Evolutionary conservation across 2,113 vertebrate species (phyloP).

Genomic region (Galeopterus variegatus): DNA sequence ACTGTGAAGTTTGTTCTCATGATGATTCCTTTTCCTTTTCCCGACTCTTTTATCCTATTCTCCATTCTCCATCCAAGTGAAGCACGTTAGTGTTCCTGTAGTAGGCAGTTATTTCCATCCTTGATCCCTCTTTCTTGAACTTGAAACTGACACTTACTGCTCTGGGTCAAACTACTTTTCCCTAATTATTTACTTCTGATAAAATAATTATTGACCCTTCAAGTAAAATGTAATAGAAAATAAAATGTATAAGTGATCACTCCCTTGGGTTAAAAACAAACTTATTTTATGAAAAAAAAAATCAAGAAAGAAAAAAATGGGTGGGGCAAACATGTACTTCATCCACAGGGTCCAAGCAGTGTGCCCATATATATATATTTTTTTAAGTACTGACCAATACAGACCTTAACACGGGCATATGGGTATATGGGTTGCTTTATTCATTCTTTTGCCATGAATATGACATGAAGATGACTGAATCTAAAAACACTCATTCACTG

Average conservation of each 20-base stretch:
- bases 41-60: neutral
- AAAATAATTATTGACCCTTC: neutral
- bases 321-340: neutral
- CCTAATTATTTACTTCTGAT: neutral
- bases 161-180: neutral
- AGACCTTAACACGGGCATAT: neutral
- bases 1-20: neutral
- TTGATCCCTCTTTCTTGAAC: neutral
- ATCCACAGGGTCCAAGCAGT: neutral
- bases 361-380: accelerated
- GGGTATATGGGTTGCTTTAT: neutral
- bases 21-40: neutral
- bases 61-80: neutral
- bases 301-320: neutral
- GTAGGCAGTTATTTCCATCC: neutral
- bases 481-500: neutral
- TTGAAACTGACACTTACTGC: neutral
- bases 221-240: neutral
- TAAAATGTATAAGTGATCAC: neutral
- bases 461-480: neutral
- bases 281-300: neutral
- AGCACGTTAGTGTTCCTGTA: neutral
- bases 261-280: neutral
- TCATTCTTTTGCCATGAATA: neutral
- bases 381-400: neutral